Base-by-base conservation (phyloP, 2,888 invertebrate species). In the Exephanes ischioxanthus region DNA sequence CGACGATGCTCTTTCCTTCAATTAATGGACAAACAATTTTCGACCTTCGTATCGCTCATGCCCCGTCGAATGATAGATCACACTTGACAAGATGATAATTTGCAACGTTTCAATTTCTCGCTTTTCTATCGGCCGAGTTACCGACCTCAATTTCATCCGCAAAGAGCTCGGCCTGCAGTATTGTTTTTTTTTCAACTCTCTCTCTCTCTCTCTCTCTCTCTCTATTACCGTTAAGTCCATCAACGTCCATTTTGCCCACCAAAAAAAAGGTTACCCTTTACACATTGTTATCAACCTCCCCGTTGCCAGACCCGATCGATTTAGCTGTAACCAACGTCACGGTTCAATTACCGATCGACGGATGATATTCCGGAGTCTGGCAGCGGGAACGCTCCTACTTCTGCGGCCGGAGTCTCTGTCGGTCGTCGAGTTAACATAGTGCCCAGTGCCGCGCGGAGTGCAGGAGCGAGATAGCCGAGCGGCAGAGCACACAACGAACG, bases 261-360 rank as follows among this genome's bases (percentile, higher is more conserved):
- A 55, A 19, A 2, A 19, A 9, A 55, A 6, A 5, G 19, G 19
- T 55, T 9, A 19, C 9, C n/a, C 19, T 55, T 22, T 0, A 19
- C 6, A 55, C n/a, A 19, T 55, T 7, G 19, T 55, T 19, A 55
- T 19, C 19, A 55, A n/a, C 19, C 19, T 0, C 19, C 53, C 7
- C 19, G 41, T 48, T 30, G 66, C 80, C 73, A 78, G 87, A 81
- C 81, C 86, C 80, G 81, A 85, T 86, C 78, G 84, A 85, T 88
- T 86, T 78, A 82, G 58, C 77, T 82, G 76, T 81, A 87, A 87
- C 83, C 83, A 76, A 73, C 85, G 88, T 89, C 85, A 87, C 86
- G 87, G 85, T 89, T 90, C 89, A 88, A 91, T 91, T 90, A 89
- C 88, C 90, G 88, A 91, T 90, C 88, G 88, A 88, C 87, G 88